phyloP scores from a whole-genome alignment of 2,113 vertebrate genomes.

The Dolichotis patagonum region DNA sequence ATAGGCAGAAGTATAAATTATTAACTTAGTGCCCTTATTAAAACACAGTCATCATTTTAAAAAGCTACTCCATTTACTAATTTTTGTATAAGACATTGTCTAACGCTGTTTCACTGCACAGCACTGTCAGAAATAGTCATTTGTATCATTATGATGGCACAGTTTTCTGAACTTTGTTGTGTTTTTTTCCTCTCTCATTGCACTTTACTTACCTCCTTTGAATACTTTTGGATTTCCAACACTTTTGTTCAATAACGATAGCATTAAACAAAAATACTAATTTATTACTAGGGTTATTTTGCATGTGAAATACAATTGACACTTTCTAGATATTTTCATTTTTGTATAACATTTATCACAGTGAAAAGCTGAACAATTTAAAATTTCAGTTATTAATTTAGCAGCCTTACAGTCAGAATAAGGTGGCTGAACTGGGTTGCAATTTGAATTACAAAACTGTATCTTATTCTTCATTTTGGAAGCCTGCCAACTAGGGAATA shows the following conservation, averaged over 20 bases:
- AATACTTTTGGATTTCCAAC: neutral
- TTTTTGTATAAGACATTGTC: neutral
- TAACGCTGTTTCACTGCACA: neutral
- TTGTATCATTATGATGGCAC: neutral
- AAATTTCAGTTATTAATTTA: slow-evolving; percentile 62
- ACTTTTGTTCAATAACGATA: slow-evolving; percentile 2
- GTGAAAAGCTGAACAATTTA: slow-evolving; percentile 37
- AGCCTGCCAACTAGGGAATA: neutral
- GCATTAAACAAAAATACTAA: slow-evolving; percentile 25
- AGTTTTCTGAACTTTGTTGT: neutral
- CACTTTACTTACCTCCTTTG: neutral
- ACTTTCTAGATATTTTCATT: slow-evolving; percentile 73
- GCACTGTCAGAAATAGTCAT: neutral
- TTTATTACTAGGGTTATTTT: slow-evolving; percentile 39
- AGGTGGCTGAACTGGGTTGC: slow-evolving; percentile 2
- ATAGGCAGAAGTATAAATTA: neutral
- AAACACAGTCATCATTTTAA: neutral
- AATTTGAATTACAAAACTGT: slow-evolving; percentile 63
- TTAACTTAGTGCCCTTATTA: neutral
- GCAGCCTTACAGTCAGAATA: neutral
- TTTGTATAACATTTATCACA: slow-evolving; percentile 67
- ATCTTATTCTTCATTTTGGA: slow-evolving; percentile 34
- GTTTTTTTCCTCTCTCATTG: neutral
- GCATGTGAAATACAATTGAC: neutral
- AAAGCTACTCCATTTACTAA: neutral